phyloP scores from a whole-genome alignment of 2,888 invertebrate species.

The Isotomurus palustris region DNA sequence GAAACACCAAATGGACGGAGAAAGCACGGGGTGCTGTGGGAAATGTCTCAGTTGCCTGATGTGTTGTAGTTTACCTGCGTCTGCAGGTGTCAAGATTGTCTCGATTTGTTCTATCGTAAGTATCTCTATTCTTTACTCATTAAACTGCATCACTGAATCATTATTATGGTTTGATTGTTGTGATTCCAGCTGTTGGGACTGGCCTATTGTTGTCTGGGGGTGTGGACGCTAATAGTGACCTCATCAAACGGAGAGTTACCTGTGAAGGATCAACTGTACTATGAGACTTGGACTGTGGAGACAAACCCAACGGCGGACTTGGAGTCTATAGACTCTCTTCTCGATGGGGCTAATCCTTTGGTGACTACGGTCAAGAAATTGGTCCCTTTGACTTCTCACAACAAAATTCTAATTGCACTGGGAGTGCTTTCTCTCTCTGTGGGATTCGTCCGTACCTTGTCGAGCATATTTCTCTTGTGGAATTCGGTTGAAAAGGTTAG shows the following conservation, averaged over 20 bases:
- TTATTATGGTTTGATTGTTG: background rate
- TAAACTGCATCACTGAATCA: background rate
- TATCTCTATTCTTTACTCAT: background rate
- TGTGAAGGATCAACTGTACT: constrained; percentile 22
- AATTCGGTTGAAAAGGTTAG: constrained; percentile 38
- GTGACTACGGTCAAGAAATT: constrained; percentile 19
- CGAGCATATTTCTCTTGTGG: constrained; percentile 33
- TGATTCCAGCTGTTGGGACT: constrained; percentile 29
- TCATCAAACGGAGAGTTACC: constrained; percentile 32
- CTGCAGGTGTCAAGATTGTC: constrained; percentile 34
- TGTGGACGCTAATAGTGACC: constrained; percentile 37
- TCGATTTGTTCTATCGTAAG: constrained; percentile 38
- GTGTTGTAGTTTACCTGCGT: constrained; percentile 30
- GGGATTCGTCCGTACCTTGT: constrained; percentile 29
- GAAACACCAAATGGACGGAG: constrained; percentile 18
- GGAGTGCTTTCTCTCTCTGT: constrained; percentile 28
- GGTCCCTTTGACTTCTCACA: constrained; percentile 19
- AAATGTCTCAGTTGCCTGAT: constrained; percentile 20
- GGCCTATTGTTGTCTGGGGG: constrained; percentile 34
- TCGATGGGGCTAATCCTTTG: constrained; percentile 19
- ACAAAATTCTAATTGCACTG: constrained; percentile 30
- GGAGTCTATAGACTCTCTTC: background rate
- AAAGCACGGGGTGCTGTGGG: constrained; percentile 12
- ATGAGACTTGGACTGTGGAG: constrained; percentile 9
- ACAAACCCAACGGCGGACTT: background rate